Percentiles rank a stretch among this genome's conserved stretches.
Evolutionary conservation across 2,888 invertebrate species (phyloP).

Genomic region (Drosophila greeni): DNA sequence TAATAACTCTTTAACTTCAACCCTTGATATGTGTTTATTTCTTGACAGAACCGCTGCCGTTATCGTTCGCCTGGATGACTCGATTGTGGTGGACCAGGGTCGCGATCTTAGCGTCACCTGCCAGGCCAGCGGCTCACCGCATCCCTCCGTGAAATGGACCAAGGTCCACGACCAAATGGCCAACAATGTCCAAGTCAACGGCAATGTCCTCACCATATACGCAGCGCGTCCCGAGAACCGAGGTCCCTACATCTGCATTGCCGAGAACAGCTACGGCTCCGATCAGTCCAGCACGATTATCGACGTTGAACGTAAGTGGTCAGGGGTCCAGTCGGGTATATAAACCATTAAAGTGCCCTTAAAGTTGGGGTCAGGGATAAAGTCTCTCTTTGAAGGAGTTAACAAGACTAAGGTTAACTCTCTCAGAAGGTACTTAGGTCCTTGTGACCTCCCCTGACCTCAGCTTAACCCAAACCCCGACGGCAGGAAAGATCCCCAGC

Average conservation of each 20-base stretch:
- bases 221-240: slow-evolving; percentile 86
- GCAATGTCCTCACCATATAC: slow-evolving; percentile 83
- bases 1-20: no score
- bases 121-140: slow-evolving; percentile 85
- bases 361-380: not conserved
- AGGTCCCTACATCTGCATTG: slow-evolving; percentile 91
- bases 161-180: slow-evolving; percentile 83
- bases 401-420: not conserved
- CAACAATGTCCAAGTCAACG: slow-evolving; percentile 82
- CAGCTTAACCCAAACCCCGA: not conserved
- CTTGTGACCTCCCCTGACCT: not conserved
- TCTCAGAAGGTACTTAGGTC: not conserved
- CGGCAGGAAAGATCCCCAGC: not conserved
- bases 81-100: slow-evolving; percentile 80
- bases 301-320: slow-evolving; percentile 89
- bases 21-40: not conserved
- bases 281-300: slow-evolving; percentile 86
- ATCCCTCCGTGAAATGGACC: slow-evolving; percentile 89
- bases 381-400: not conserved
- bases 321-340: no score
- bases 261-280: slow-evolving; percentile 81
- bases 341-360: no score
- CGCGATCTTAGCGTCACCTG: slow-evolving; percentile 84
- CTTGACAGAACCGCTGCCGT: slow-evolving; percentile 52
- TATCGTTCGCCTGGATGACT: slow-evolving; percentile 69